Evolutionary conservation across 2,113 vertebrate genomes (phyloP), one percentile per base, ranked within the genome.

Genomic region (Pycnonotus jocosus): DNA sequence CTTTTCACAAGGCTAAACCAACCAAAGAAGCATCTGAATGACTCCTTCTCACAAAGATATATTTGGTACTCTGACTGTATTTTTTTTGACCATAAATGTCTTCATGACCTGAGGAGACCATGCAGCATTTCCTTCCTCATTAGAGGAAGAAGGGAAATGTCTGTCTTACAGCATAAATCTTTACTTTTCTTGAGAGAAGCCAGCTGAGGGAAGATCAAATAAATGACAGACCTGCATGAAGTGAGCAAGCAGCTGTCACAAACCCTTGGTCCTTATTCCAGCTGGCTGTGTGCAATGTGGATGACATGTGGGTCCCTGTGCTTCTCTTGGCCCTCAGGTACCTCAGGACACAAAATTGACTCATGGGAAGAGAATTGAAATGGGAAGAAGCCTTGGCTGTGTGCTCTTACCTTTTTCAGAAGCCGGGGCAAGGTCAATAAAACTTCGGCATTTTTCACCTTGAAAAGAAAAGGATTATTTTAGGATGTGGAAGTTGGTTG

Each of bases 391-490:
- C 47, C 81, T 92, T 90, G 81, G 35, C 68, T 66, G 42, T 14
- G 10, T 45, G 13, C 15, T 74, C 99, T 99, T 98, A 99, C 99
- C 99, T 98, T 99, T 99, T 96, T 99, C 99, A 13, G 99, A 99
- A 10, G 99, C 99, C 3, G 99, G 99, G 89, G 99, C 99, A 96
- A 99, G 98, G 98, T 99, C 99, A 96, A 99, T 99, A 98, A 99
- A 99, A 97, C 99, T 99, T 97, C 99, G 98, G 91, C 99, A 99
- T 98, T 98, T 99, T 96, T 99, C 99, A 98, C 99, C 99, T 99
- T 93, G 85, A 97, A 97, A 94, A 97, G 90, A 91, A 92, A 95
- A 95, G 57, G 28, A 51, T 88, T 89, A 13, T 60, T 54, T 37
- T 51, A 95, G 62, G 64, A 82, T 64, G 76, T 45, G 68, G 30